Evolutionary conservation across 2,113 vertebrate species (phyloP).

Genomic region (Globicephala melas): DNA sequence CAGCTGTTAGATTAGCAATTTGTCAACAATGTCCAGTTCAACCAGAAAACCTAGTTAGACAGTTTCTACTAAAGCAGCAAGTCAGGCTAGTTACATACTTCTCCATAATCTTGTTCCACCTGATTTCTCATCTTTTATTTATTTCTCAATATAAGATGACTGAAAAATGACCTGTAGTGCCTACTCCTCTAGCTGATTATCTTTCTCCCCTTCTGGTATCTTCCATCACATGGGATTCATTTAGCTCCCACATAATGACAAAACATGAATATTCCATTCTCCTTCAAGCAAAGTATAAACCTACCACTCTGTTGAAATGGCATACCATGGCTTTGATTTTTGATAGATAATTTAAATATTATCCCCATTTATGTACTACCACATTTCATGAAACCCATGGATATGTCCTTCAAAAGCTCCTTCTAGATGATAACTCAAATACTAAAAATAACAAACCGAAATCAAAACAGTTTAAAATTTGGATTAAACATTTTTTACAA

Average conservation of each 20-base stretch:
- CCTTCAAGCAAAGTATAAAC: constrained; percentile 32
- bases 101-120: constrained; percentile 18
- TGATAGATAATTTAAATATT: constrained; percentile 13
- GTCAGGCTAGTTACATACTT: constrained; percentile 21
- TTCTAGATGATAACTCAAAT: constrained; percentile 16
- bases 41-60: constrained; percentile 68
- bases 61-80: constrained; percentile 43
- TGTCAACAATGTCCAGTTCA: constrained; percentile 49
- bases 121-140: constrained; percentile 33
- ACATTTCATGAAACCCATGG: constrained; percentile 29
- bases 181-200: not conserved
- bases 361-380: constrained; percentile 15
- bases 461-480: not conserved
- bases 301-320: not conserved
- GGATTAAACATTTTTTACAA: not conserved
- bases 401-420: not conserved
- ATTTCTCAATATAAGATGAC: constrained; percentile 30
- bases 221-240: not conserved
- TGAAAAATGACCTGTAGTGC: constrained; percentile 8
- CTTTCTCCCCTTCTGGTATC: not conserved
- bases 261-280: constrained; percentile 10
- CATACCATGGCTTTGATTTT: not conserved
- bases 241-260: not conserved
- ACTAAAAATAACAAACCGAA: constrained; percentile 57
- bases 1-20: constrained; percentile 22